These are phyloP conservation scores for Falco concolor DNA, from an alignment of 2,797 vertebrate species.

Conservation along the genomic window DNA sequence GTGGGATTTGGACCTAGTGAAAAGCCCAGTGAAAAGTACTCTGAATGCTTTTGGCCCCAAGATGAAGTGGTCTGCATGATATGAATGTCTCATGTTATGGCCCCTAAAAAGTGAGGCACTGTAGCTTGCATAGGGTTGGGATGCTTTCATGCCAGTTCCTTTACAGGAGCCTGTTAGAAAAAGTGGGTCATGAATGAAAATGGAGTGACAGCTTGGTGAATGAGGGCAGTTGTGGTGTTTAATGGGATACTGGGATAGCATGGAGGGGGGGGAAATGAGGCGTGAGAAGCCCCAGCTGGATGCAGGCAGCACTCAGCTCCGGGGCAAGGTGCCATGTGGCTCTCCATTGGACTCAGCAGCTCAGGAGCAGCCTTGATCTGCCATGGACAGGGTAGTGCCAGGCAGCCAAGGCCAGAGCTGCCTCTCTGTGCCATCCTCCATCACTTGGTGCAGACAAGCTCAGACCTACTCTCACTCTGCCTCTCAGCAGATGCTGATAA, in stretches of 20 bases:
- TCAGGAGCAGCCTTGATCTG: neutral
- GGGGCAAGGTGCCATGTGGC: neutral
- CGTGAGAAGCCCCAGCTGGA: neutral
- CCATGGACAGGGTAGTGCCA: neutral
- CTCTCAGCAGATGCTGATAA: neutral
- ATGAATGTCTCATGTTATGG: neutral
- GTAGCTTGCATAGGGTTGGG: neutral
- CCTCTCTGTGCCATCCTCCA: neutral
- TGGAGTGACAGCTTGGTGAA: neutral
- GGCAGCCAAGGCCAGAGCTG: neutral
- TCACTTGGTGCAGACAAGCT: neutral
- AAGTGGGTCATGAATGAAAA: neutral
- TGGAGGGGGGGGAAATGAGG: accelerated
- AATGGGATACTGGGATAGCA: neutral
- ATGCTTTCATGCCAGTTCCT: neutral
- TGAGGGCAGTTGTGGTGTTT: neutral
- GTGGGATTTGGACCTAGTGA: neutral
- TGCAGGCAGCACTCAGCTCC: neutral
- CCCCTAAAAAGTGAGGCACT: neutral
- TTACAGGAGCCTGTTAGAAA: neutral
- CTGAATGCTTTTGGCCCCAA: neutral
- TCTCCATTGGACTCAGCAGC: neutral
- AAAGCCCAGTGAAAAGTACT: neutral
- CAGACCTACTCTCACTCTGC: neutral
- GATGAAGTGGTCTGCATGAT: neutral